phyloP scores from a whole-genome alignment of 2,113 vertebrate species.

The Corythornis vintsioides region DNA sequence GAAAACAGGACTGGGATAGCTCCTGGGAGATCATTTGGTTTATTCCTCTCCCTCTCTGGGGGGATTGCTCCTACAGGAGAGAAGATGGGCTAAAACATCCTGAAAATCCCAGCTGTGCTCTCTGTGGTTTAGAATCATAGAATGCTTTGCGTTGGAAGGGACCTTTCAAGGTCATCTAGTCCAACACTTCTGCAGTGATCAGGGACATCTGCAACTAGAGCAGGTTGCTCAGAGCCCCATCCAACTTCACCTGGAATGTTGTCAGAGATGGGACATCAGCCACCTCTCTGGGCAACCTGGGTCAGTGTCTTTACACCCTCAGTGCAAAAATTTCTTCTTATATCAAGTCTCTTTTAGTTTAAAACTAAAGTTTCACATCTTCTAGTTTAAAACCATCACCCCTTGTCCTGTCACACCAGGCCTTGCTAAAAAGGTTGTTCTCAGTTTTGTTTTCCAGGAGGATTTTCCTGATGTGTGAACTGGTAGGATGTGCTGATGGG shows the following conservation, averaged over 20 bases:
- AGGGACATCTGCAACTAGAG: background rate
- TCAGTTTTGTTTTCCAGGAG: background rate
- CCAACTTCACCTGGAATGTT: background rate
- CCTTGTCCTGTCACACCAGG: background rate
- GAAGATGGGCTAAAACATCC: slow-evolving; percentile 8
- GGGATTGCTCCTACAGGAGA: accelerated
- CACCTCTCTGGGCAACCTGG: background rate
- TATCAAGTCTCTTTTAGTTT: background rate
- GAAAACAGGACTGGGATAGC: background rate
- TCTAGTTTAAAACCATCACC: background rate
- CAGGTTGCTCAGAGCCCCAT: background rate
- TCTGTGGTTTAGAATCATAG: background rate
- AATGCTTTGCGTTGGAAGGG: background rate
- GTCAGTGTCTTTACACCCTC: background rate
- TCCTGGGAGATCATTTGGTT: background rate
- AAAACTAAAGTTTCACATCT: too few relatives aligned
- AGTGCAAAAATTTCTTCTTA: background rate
- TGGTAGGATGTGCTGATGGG: background rate
- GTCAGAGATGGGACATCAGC: background rate
- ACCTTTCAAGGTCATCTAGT: background rate
- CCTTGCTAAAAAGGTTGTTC: background rate
- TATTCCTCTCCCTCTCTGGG: slow-evolving; percentile 1
- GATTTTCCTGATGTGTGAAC: background rate
- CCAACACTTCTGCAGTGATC: background rate
- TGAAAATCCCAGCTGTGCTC: slow-evolving; percentile 1